Evolutionary conservation across 2,113 vertebrate species (phyloP), one percentile per base, ranked within the genome.

Genomic region (Dipodomys stephensi): DNA sequence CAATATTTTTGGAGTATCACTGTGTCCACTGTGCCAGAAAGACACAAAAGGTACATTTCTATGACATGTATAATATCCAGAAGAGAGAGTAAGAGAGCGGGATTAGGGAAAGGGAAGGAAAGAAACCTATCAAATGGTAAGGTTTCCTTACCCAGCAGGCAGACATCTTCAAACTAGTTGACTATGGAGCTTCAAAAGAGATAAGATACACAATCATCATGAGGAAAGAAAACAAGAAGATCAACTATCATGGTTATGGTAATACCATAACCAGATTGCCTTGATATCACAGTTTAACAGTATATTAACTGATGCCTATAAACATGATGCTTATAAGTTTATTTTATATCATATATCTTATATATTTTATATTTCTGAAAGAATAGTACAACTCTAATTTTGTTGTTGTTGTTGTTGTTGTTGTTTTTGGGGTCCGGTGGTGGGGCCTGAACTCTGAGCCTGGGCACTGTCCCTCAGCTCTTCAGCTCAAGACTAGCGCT

Each of bases 321-420:
- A 89, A 83, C 77, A 80, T 35, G 65, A 35, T 64, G 30, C 23
- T 28, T 95, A 4, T 39, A 74, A 64, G 12, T 83, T 71, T 83
- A 91, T 32, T 78, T 69, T 80, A 46, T 46, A 27, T 77, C 35
- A 12, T 72, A 30, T 19, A 88, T 25, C 12, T 88, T 68, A 91
- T 72, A 30, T 19, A 88, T 20, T 9, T 88, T 68, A 91, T 65
- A 57, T 57, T 94, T 92, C 53, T 91, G 71, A 88, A 91, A 82
- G 73, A 77, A 81, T 32, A 28, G 28, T 62, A 77, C 30, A 62
- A n/a, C 53, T 39, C 39, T 39, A 39, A 39, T 39, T 0, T 39
- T 39, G 3, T 39, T 39, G 35, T 39, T 39, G 4, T 39, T 39
- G 39, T 39, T 39, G 39, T 39, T 39, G 39, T 39, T 39, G 39